These are phyloP conservation scores for Spinibarbus caldwelli DNA, from an alignment of 2,797 vertebrate genomes.

Conservation along the genomic window DNA sequence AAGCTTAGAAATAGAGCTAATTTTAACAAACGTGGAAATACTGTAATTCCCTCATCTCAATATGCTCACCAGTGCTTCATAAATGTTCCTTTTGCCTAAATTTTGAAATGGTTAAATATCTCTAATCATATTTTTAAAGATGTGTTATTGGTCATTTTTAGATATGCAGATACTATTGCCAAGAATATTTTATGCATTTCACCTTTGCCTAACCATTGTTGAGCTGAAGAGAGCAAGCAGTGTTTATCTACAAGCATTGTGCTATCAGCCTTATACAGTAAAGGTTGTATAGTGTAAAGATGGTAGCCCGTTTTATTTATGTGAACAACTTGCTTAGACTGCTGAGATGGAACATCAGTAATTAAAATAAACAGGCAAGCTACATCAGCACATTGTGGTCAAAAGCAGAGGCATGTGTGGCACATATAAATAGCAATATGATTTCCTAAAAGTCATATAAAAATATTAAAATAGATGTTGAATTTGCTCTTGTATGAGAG, in stretches of 20 bases:
- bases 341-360: not conserved
- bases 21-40: not conserved
- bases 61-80: not conserved
- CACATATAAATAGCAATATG: not conserved
- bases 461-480: not conserved
- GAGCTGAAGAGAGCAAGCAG: not conserved
- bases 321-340: not conserved
- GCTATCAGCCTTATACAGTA: not conserved
- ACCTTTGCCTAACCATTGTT: not conserved
- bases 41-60: not conserved
- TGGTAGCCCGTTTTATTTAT: not conserved
- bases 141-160: not conserved
- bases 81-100: not conserved
- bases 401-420: not conserved
- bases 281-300: not conserved
- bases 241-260: conserved; percentile 2
- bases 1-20: not conserved
- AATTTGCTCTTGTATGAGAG: not conserved
- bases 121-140: not conserved
- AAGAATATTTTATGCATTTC: not conserved
- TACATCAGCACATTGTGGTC: not conserved
- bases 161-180: not conserved
- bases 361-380: not conserved
- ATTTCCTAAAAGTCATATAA: not conserved
- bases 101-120: not conserved